These are phyloP conservation scores for Ia io DNA, from an alignment of 2,113 vertebrate species.

Conservation along the genomic window DNA sequence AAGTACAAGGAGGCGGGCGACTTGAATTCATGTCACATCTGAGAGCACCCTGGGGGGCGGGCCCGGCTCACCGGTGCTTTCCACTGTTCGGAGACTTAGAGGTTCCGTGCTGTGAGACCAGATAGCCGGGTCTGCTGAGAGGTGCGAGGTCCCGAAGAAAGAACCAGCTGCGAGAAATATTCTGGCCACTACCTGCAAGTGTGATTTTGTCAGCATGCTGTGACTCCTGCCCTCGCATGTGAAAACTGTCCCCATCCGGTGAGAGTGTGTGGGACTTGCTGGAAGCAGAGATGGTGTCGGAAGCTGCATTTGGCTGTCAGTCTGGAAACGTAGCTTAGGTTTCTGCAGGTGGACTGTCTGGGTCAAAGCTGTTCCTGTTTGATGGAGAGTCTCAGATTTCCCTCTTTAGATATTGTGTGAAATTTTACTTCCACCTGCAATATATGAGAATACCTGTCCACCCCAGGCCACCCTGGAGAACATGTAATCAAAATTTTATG, in stretches of 20 bases:
- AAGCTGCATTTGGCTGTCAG: background rate
- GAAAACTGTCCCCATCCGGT: conserved; percentile 39
- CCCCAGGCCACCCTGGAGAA: background rate
- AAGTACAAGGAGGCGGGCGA: background rate
- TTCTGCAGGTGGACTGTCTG: conserved; percentile 50
- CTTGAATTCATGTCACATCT: background rate
- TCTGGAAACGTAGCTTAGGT: background rate
- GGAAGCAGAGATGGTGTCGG: conserved; percentile 38
- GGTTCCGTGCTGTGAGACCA: background rate
- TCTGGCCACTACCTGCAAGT: conserved; percentile 3
- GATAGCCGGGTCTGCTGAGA: background rate
- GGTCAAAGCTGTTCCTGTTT: conserved; percentile 15
- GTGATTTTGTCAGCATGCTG: background rate
- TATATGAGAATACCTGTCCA: background rate
- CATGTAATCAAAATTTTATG: background rate
- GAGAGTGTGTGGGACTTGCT: background rate
- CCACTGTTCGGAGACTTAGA: background rate
- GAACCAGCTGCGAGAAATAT: background rate
- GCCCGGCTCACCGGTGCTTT: background rate
- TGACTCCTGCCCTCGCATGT: conserved; percentile 20
- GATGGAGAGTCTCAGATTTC: conserved; percentile 11
- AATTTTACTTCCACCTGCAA: background rate
- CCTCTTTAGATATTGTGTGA: background rate
- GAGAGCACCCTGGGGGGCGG: background rate
- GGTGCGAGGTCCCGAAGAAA: background rate